Evolutionary conservation across 35 echinoderm and acorn worm genomes (phyloP), one percentile per base, ranked within the genome.

Genomic region (Eucidaris tribuloides): DNA sequence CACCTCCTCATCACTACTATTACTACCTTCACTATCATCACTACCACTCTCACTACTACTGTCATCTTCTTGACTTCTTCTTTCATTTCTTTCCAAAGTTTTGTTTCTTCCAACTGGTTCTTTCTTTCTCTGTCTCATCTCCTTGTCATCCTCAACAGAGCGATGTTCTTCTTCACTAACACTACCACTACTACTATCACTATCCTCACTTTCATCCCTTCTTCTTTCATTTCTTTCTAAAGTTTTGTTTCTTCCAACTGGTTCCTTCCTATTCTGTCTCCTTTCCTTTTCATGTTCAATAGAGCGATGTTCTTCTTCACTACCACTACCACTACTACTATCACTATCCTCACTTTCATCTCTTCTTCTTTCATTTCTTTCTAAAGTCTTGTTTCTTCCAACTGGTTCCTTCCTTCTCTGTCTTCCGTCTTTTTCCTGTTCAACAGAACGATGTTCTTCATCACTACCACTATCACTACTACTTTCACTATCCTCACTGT

Each of bases 371-470:
- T 65, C 24, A 23, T 54, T 74, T 64, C 25, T 32, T 45, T 64
- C 49, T 38, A 9, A n/a, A n/a, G n/a, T 52, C n/a, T 52, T n/a
- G n/a, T 9, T 11, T 52, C 48, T 52, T 52, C n/a, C n/a, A 52
- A 11, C 9, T 52, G 48, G 9, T 52, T 52, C 59, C 27, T 62
- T 62, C 48, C n/a, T 52, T 65, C 50, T 41, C 40, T 29, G 9
- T 35, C 71, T 52, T 48, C 66, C 45, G 38, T 18, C 27, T 48
- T 45, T 64, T 64, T 14, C 3, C 79, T n/a, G n/a, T n/a, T n/a
- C n/a, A n/a, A n/a, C n/a, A n/a, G n/a, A n/a, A 39, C 50, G 70
- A 25, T 27, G 42, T 78, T 79, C 30, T 27, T 87, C 45, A n/a
- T 18, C 24, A 32, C 20, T 18, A 35, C 54, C 37, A 43, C 49